These are phyloP conservation scores for Drosophila watanabei DNA, from an alignment of 1,140 invertebrate genomes.

Conservation along the genomic window DNA sequence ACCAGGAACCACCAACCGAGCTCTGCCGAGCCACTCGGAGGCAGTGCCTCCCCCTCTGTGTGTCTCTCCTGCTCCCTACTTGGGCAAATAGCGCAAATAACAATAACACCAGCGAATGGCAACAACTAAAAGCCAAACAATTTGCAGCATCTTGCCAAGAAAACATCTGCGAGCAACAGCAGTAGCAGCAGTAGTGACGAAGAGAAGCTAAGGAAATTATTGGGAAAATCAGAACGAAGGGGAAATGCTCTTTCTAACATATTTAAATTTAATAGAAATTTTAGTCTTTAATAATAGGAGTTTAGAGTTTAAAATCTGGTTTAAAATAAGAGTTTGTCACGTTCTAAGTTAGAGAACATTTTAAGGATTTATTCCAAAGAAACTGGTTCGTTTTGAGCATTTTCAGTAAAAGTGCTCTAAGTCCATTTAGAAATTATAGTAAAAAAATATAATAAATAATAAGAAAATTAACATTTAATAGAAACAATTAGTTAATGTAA, in stretches of 20 bases:
- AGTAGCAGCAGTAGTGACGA: slow-evolving; percentile 11
- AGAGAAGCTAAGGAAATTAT: slow-evolving; percentile 2
- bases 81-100: slow-evolving; percentile 47
- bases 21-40: slow-evolving; percentile 29
- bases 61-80: neutral
- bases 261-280: no score
- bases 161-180: slow-evolving; percentile 61
- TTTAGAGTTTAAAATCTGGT: no score
- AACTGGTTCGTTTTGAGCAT: neutral
- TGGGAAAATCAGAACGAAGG: neutral
- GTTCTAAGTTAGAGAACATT: neutral
- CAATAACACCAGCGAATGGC: slow-evolving; percentile 51
- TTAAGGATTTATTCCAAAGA: neutral
- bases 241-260: slow-evolving; percentile 7
- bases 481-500: neutral
- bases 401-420: no score
- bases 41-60: slow-evolving; percentile 2
- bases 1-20: slow-evolving; percentile 26
- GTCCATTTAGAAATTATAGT: no score
- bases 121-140: slow-evolving; percentile 57
- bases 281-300: neutral
- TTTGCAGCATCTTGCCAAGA: slow-evolving; percentile 68
- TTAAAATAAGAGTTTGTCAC: neutral
- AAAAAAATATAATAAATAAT: neutral
- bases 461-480: neutral